These are phyloP conservation scores for Dastarcus helophoroides DNA, from an alignment of 2,888 invertebrate species.

Conservation along the genomic window DNA sequence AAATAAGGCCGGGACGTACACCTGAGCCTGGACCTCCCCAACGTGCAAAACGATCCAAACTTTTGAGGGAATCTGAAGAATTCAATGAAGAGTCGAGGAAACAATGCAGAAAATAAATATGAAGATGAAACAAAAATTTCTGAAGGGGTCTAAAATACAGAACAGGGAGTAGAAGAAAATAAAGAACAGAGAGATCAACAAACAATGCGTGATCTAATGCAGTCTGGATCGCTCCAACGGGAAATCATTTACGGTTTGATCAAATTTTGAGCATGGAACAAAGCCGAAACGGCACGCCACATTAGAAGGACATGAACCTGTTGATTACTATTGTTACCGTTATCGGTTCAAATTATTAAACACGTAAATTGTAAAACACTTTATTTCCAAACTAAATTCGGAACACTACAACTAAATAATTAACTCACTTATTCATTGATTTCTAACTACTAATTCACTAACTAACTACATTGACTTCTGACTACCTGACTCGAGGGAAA, in stretches of 20 bases:
- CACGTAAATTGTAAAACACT: too few relatives aligned
- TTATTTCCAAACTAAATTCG: too few relatives aligned
- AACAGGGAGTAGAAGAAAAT: constrained; percentile 7
- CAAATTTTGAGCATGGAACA: constrained; percentile 13
- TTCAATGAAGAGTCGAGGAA: not conserved
- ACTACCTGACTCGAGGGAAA: too few relatives aligned
- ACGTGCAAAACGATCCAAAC: too few relatives aligned
- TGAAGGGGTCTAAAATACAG: constrained; percentile 3
- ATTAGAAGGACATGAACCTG: constrained; percentile 5
- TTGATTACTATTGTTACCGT: constrained; percentile 8
- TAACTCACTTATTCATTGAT: too few relatives aligned
- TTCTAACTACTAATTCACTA: too few relatives aligned
- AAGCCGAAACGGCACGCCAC: constrained; percentile 10
- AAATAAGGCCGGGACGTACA: too few relatives aligned
- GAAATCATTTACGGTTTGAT: constrained; percentile 13
- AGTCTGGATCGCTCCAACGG: constrained; percentile 11
- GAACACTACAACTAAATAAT: too few relatives aligned
- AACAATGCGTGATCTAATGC: constrained; percentile 10
- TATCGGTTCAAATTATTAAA: too few relatives aligned
- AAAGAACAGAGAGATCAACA: constrained; percentile 5
- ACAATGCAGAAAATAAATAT: constrained; percentile 2
- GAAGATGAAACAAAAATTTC: constrained; percentile 1
- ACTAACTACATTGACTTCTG: too few relatives aligned
- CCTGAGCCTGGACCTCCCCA: too few relatives aligned
- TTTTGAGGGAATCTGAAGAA: too few relatives aligned